phyloP scores from a whole-genome alignment of 1,140 invertebrate species.

The Macrosteles quadrilineatus region DNA sequence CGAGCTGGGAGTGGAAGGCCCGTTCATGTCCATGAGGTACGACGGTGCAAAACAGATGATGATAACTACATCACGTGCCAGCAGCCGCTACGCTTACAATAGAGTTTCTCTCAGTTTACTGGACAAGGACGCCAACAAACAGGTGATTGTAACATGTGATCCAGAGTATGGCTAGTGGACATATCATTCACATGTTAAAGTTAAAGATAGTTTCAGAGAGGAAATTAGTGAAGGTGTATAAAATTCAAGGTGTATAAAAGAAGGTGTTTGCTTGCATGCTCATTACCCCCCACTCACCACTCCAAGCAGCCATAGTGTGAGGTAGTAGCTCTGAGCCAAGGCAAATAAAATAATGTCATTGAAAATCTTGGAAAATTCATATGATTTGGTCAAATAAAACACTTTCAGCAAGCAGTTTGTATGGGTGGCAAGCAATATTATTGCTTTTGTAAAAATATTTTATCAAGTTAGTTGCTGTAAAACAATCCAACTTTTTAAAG shows the following conservation, averaged over 20 bases:
- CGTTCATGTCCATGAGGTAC: slow-evolving; percentile 35
- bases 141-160: neutral
- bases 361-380: no score
- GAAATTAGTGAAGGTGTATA: neutral
- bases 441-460: no score
- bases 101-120: slow-evolving; percentile 54
- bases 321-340: no score
- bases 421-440: no score
- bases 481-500: no score
- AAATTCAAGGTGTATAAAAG: neutral
- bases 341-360: no score
- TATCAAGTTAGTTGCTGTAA: no score
- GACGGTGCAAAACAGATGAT: slow-evolving; percentile 40
- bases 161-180: neutral
- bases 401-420: no score
- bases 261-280: neutral
- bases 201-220: neutral
- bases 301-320: neutral
- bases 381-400: no score
- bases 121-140: neutral
- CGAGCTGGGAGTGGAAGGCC: slow-evolving; percentile 12
- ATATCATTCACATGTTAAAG: neutral
- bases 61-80: slow-evolving; percentile 63
- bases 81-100: slow-evolving; percentile 54
- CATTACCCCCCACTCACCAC: neutral